Conservation (phyloP, 2,888 invertebrate genomes). For the Chironomus riparius region DNA sequence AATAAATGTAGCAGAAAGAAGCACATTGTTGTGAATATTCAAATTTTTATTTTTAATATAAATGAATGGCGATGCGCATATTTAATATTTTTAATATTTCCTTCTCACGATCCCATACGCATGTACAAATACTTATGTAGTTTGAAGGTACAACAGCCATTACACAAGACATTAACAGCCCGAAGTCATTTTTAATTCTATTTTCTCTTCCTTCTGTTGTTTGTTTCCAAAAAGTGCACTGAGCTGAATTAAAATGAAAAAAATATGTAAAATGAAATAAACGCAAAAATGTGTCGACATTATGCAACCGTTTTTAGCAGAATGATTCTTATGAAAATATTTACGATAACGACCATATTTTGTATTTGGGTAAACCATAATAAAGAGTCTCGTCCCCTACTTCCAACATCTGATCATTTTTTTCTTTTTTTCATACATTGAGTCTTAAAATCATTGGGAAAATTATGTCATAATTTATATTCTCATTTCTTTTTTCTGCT, state of each 20-base stretch:
- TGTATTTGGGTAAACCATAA: conserved; percentile 4
- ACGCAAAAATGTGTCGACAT: too few relatives aligned
- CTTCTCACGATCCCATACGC: too few relatives aligned
- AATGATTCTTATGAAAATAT: conserved; percentile 4
- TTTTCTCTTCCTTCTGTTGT: too few relatives aligned
- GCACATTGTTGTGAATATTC: conserved; percentile 3
- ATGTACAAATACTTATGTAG: too few relatives aligned
- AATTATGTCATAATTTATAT: conserved; percentile 10
- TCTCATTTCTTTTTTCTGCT: neutral
- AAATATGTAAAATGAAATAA: too few relatives aligned
- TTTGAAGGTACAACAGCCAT: too few relatives aligned
- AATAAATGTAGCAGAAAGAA: conserved; percentile 10
- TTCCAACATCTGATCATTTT: neutral
- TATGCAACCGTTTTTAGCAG: neutral
- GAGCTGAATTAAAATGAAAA: too few relatives aligned
- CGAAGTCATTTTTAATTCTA: too few relatives aligned
- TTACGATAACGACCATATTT: conserved; percentile 22
- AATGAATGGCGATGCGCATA: neutral
- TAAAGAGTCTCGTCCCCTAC: neutral
- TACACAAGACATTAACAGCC: too few relatives aligned
- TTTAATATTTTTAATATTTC: too few relatives aligned
- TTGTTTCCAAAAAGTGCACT: too few relatives aligned
- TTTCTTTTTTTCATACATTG: neutral
- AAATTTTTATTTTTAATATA: neutral
- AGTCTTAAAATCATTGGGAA: neutral